Evolutionary conservation across 2,888 invertebrate genomes (phyloP).

Genomic region (Nemapogon koenigi): DNA sequence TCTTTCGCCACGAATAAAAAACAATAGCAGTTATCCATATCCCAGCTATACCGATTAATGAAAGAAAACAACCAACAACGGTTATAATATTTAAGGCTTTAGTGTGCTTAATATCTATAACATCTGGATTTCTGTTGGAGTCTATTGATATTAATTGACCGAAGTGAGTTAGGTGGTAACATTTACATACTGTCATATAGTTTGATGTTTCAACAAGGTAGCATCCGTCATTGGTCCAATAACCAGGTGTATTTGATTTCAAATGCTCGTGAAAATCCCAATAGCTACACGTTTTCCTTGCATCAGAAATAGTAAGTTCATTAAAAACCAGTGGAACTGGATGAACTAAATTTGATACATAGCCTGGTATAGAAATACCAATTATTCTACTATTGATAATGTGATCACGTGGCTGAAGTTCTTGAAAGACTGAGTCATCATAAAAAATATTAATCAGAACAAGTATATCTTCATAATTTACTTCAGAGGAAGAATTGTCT

Average conservation of each 20-base stretch:
- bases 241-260: constrained; percentile 28
- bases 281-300: constrained; percentile 51
- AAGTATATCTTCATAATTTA: constrained; percentile 26
- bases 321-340: constrained; percentile 61
- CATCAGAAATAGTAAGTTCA: constrained; percentile 22
- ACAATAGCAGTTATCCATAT: constrained; percentile 65
- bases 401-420: constrained; percentile 29
- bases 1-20: constrained; percentile 66
- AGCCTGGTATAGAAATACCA: constrained; percentile 67
- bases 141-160: constrained; percentile 49
- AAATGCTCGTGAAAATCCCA: constrained; percentile 57
- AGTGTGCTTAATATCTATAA: constrained; percentile 29
- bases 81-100: constrained; percentile 63
- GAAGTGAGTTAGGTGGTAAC: constrained; percentile 68
- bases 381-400: constrained; percentile 57
- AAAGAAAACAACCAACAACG: constrained; percentile 63
- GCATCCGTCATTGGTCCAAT: constrained; percentile 66
- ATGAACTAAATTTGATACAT: constrained; percentile 55
- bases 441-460: constrained; percentile 60
- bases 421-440: constrained; percentile 62
- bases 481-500: constrained; percentile 4
- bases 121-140: constrained; percentile 16
- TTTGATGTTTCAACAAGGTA: constrained; percentile 29
- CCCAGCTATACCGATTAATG: constrained; percentile 62
- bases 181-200: constrained; percentile 43